phyloP scores from a whole-genome alignment of 2,888 invertebrate genomes.

The Coleophora deauratella region DNA sequence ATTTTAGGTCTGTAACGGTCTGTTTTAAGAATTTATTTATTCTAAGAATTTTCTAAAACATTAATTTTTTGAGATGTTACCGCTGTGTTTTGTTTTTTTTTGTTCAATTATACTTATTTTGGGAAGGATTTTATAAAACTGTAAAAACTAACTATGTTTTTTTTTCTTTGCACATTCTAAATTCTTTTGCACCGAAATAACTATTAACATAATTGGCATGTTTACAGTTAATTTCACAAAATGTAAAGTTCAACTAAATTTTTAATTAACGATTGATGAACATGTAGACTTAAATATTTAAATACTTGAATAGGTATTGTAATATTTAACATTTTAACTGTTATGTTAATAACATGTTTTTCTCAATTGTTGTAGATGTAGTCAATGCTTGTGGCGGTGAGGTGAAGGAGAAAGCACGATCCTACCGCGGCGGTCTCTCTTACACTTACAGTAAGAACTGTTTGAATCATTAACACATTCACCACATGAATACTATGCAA shows the following conservation, averaged over 20 bases:
- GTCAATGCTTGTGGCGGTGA: conserved; percentile 92
- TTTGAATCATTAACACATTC: conserved; percentile 8
- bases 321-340: conserved; percentile 15
- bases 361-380: conserved; percentile 84
- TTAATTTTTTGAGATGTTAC: conserved; percentile 1
- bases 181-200: conserved; percentile 15
- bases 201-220: conserved; percentile 9
- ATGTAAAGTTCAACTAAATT: too few species aligned
- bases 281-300: conserved; percentile 2
- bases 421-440: conserved; percentile 73
- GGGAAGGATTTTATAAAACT: conserved; percentile 12
- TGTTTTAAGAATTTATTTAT: conserved; percentile 18
- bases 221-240: neutral
- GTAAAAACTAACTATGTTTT: conserved; percentile 9
- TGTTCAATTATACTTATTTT: conserved; percentile 2
- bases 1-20: conserved; percentile 27
- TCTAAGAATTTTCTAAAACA: conserved; percentile 9
- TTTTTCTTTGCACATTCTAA: conserved; percentile 14
- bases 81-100: neutral
- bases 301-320: neutral
- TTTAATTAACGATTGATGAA: neutral
- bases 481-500: neutral
- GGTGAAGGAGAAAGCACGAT: conserved; percentile 78
- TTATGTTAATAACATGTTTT: conserved; percentile 47
- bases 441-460: conserved; percentile 67